Evolutionary conservation across 23 tunicate species (phyloP).

Genomic region (Ascidia mentula): DNA sequence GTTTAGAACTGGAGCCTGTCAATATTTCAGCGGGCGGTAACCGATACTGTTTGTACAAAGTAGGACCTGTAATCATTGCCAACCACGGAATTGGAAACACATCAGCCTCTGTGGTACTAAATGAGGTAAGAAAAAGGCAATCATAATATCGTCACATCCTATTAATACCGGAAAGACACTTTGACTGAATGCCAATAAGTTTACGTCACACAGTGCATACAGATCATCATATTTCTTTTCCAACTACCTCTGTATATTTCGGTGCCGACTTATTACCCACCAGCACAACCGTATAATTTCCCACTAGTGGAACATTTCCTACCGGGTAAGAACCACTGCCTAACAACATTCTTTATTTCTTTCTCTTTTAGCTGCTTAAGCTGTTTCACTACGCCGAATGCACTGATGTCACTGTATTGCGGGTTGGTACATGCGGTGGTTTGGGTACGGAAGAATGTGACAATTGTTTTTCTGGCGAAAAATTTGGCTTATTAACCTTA

Average conservation of each 20-base stretch:
- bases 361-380: slow-evolving; percentile 65
- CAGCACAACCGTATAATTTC: too few relatives aligned
- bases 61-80: slow-evolving; percentile 73
- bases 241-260: too few relatives aligned
- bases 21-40: slow-evolving; percentile 57
- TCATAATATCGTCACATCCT: too few relatives aligned
- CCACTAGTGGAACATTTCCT: too few relatives aligned
- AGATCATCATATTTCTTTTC: too few relatives aligned
- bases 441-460: slow-evolving; percentile 38
- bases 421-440: slow-evolving; percentile 96
- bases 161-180: too few relatives aligned
- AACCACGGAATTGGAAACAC: slow-evolving; percentile 88
- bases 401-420: slow-evolving; percentile 66
- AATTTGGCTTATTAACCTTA: background rate
- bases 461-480: background rate
- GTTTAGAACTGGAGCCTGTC: slow-evolving; percentile 23
- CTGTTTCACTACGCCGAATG: slow-evolving; percentile 62
- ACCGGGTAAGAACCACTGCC: too few relatives aligned
- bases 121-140: too few relatives aligned
- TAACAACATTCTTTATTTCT: background rate
- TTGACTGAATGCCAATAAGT: too few relatives aligned
- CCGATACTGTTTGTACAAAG: slow-evolving; percentile 79
- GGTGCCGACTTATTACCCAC: too few relatives aligned
- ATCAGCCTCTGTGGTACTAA: slow-evolving; percentile 64
- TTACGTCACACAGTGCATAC: too few relatives aligned